Conservation (phyloP, 2,797 vertebrate species). For the Adelosebastes latens region DNA sequence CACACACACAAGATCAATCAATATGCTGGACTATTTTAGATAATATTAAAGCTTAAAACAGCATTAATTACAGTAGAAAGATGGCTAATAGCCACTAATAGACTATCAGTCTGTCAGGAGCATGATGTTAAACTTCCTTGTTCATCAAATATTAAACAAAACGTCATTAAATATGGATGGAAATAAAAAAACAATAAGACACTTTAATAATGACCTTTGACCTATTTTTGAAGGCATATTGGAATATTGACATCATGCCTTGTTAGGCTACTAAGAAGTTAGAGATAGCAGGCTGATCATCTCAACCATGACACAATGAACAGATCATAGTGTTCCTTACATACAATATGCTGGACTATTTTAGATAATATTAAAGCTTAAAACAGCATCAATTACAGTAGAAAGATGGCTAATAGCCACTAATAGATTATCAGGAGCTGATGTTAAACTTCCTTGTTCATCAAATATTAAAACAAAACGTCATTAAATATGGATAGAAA, state of each 20-base stretch:
- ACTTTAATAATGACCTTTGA: slow-evolving; percentile 1
- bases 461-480: slow-evolving; percentile 31
- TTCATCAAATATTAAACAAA: slow-evolving; percentile 40
- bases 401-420: neutral
- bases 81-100: neutral
- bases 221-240: neutral
- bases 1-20: neutral
- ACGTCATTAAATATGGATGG: slow-evolving; percentile 27
- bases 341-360: rapidly evolving
- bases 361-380: neutral
- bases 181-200: neutral
- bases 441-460: slow-evolving; percentile 8
- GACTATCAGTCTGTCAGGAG: neutral
- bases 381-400: neutral
- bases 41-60: neutral
- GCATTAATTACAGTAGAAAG: neutral
- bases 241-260: neutral
- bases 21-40: neutral
- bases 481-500: slow-evolving; percentile 43
- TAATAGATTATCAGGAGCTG: neutral
- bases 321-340: neutral
- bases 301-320: neutral
- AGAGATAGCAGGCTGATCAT: neutral
- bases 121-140: slow-evolving; percentile 6
- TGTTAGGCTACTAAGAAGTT: neutral